Evolutionary conservation across 1,140 invertebrate genomes (phyloP).

Genomic region (Panagrolaimus sp.): DNA sequence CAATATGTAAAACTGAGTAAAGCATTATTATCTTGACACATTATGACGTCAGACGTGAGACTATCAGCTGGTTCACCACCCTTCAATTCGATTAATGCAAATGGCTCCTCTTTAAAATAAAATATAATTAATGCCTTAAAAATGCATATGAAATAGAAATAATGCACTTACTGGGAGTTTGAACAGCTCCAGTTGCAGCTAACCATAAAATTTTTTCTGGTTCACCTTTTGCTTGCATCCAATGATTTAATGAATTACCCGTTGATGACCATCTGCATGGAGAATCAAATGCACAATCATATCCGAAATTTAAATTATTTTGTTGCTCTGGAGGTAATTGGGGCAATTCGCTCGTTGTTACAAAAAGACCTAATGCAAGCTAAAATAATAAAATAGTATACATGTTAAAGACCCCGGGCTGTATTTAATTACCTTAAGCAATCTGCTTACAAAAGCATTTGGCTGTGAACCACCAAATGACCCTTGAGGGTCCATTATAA

Average conservation of each 20-base stretch:
- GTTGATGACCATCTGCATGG: slow-evolving; percentile 44
- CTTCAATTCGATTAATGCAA: slow-evolving; percentile 48
- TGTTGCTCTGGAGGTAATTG: slow-evolving; percentile 26
- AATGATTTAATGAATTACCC: slow-evolving; percentile 37
- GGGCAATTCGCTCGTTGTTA: slow-evolving; percentile 51
- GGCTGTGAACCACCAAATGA: neutral
- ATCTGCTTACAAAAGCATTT: slow-evolving; percentile 6
- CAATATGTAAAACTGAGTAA: slow-evolving; percentile 53
- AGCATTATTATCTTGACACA: slow-evolving; percentile 43
- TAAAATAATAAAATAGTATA: slow-evolving; percentile 26
- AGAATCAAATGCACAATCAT: slow-evolving; percentile 48
- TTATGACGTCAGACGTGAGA: slow-evolving; percentile 46
- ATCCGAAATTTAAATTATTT: slow-evolving; percentile 27
- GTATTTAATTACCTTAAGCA: slow-evolving; percentile 10
- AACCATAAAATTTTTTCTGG: slow-evolving; percentile 53
- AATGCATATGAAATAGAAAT: too few relatives aligned
- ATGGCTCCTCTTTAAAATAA: slow-evolving; percentile 47
- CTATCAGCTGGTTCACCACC: slow-evolving; percentile 43
- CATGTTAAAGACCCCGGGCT: neutral
- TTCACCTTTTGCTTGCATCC: slow-evolving; percentile 50
- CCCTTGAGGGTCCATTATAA: too few relatives aligned
- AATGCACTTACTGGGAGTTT: slow-evolving; percentile 44
- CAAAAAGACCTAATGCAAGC: slow-evolving; percentile 52
- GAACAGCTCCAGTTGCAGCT: slow-evolving; percentile 58
- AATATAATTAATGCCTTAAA: neutral